A percentile compares a stretch with the other conserved stretches of the same genome.
These are phyloP conservation scores for Colistium nudipinnis DNA, from an alignment of 2,113 vertebrate genomes.

Conservation along the genomic window DNA sequence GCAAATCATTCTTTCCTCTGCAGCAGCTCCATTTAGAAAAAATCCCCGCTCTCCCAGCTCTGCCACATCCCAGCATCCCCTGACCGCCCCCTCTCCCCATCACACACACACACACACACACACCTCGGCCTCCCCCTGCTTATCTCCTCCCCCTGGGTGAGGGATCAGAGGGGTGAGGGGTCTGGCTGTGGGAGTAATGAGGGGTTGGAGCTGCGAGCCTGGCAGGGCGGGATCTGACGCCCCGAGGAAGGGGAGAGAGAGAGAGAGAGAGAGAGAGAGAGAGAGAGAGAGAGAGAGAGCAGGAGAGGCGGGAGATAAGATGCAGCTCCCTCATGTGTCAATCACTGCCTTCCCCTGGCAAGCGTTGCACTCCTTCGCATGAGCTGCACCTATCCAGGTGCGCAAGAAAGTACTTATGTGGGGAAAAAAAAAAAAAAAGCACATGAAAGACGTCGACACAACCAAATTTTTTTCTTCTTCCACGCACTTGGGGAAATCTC, in stretches of 20 bases:
- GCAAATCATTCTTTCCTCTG: slow-evolving; percentile 38
- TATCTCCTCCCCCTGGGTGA: slow-evolving; percentile 70
- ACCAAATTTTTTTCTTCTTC: neutral
- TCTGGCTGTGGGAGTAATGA: slow-evolving; percentile 72
- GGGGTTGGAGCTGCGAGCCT: slow-evolving; percentile 64
- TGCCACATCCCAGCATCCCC: slow-evolving; percentile 42
- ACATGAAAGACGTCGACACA: slow-evolving; percentile 22
- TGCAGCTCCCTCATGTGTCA: slow-evolving; percentile 51
- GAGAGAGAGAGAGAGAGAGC: slow-evolving; percentile 14
- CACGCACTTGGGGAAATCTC: slow-evolving; percentile 32
- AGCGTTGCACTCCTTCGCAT: slow-evolving; percentile 21
- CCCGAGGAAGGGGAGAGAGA: slow-evolving; percentile 41
- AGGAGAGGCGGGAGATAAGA: slow-evolving; percentile 47
- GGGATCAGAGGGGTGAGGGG: slow-evolving; percentile 74
- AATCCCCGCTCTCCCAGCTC: slow-evolving; percentile 26
- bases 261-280: slow-evolving; percentile 34
- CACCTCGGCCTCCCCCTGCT: slow-evolving; percentile 49
- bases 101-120: slow-evolving; percentile 26
- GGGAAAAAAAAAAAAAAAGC: too few species aligned
- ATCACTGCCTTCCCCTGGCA: slow-evolving; percentile 42
- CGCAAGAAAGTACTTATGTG: slow-evolving; percentile 24
- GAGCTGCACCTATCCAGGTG: slow-evolving; percentile 37
- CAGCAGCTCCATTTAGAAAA: slow-evolving; percentile 33
- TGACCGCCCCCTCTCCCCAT: slow-evolving; percentile 2
- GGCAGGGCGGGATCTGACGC: slow-evolving; percentile 69